phyloP scores from a whole-genome alignment of 37 sponge, comb jelly and placozoan species.

The Bolinopsis microptera region DNA sequence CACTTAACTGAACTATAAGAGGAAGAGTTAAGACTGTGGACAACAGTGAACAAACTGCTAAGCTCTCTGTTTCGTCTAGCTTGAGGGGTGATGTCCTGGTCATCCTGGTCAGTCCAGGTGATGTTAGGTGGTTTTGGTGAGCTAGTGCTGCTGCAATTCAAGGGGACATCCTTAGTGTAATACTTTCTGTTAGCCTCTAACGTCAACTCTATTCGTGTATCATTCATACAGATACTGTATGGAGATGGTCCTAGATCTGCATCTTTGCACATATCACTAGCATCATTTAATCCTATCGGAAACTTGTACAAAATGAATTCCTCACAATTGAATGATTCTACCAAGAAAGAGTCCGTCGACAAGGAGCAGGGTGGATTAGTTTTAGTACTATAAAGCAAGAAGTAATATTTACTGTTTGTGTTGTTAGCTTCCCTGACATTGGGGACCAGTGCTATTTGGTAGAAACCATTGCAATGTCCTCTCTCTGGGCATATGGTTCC shows the following conservation, averaged over 20 bases:
- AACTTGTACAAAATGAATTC: slow-evolving; percentile 9
- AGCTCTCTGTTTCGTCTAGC: neutral
- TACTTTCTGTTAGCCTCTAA: neutral
- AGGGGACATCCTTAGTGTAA: neutral
- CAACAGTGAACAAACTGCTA: neutral
- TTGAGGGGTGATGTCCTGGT: neutral
- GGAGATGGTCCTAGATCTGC: neutral
- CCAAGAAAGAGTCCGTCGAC: neutral
- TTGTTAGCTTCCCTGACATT: neutral
- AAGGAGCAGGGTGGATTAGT: too few species aligned
- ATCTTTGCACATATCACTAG: neutral
- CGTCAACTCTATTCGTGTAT: neutral
- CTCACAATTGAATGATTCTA: neutral
- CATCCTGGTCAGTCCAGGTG: neutral
- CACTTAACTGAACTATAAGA: neutral
- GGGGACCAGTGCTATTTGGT: neutral
- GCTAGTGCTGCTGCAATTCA: neutral
- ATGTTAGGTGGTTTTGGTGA: neutral
- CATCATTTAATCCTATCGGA: neutral
- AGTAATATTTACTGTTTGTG: neutral
- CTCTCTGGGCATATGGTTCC: neutral
- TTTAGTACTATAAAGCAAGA: neutral
- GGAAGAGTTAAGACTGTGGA: neutral
- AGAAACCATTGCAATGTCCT: slow-evolving; percentile 2
- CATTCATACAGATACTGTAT: slow-evolving; percentile 6